Percentiles rank a stretch among this genome's conserved stretches.
Conservation (phyloP, 2,113 vertebrate species). For the Myotis yumanensis region DNA sequence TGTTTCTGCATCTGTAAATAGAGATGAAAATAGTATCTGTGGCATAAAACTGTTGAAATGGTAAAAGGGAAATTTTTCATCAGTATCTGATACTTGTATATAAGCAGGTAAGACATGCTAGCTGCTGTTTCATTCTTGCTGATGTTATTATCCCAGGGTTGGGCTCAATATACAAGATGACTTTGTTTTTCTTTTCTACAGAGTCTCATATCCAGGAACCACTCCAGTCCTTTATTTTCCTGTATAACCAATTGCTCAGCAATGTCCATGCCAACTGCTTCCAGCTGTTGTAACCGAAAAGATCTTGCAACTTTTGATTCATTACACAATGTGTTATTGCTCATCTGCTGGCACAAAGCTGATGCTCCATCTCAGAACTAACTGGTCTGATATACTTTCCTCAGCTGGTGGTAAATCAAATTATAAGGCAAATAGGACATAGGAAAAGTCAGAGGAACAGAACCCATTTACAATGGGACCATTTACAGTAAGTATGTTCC, state of each 20-base stretch:
- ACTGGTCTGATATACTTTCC: neutral
- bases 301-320: neutral
- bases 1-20: neutral
- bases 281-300: conserved; percentile 25
- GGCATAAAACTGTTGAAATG: neutral
- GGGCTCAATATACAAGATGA: neutral
- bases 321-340: neutral
- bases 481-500: neutral
- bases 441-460: neutral
- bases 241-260: neutral
- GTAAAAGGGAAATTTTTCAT: neutral
- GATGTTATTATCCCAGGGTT: neutral
- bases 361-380: neutral
- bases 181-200: neutral
- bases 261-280: neutral
- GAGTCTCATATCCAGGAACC: neutral
- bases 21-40: neutral
- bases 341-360: neutral
- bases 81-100: neutral
- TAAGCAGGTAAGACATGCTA: neutral
- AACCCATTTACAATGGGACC: neutral
- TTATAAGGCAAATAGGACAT: neutral
- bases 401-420: neutral
- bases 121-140: neutral
- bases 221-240: neutral